Percentiles rank a stretch among this genome's conserved stretches.
These are phyloP conservation scores for Ichneumoninae sp. DNA, from an alignment of 2,888 invertebrate species.

Conservation along the genomic window DNA sequence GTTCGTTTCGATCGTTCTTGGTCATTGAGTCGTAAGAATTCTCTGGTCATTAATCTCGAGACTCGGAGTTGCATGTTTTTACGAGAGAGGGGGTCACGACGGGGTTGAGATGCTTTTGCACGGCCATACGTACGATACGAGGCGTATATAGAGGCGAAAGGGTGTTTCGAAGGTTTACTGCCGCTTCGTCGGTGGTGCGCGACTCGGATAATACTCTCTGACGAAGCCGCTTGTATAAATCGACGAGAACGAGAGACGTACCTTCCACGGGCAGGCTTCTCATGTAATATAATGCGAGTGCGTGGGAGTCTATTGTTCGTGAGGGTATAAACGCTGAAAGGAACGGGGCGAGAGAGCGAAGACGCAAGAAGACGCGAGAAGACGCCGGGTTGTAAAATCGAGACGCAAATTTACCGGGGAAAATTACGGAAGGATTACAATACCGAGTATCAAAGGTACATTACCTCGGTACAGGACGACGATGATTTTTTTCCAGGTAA, in stretches of 20 bases:
- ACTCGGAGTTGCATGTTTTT: conserved; percentile 24
- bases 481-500: not conserved
- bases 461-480: not conserved
- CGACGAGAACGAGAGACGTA: conserved; percentile 59
- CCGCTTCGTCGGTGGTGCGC: conserved; percentile 64
- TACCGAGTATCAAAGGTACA: not conserved
- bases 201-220: conserved; percentile 42
- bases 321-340: conserved; percentile 60
- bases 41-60: conserved; percentile 29
- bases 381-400: conserved; percentile 59
- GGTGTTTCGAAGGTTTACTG: conserved; percentile 59
- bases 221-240: conserved; percentile 60
- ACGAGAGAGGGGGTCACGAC: conserved; percentile 41
- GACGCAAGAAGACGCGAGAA: conserved; percentile 19
- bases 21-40: conserved; percentile 25
- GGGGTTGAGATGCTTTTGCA: conserved; percentile 35
- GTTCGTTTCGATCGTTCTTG: conserved; percentile 5
- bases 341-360: not conserved
- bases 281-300: conserved; percentile 62
- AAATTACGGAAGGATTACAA: conserved; percentile 39
- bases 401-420: conserved; percentile 45
- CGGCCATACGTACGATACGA: not conserved
- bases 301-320: conserved; percentile 65
- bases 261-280: conserved; percentile 8
- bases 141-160: conserved; percentile 15